These are phyloP conservation scores for Prionchulus punctatus DNA, from an alignment of 2,888 invertebrate genomes.

Conservation along the genomic window DNA sequence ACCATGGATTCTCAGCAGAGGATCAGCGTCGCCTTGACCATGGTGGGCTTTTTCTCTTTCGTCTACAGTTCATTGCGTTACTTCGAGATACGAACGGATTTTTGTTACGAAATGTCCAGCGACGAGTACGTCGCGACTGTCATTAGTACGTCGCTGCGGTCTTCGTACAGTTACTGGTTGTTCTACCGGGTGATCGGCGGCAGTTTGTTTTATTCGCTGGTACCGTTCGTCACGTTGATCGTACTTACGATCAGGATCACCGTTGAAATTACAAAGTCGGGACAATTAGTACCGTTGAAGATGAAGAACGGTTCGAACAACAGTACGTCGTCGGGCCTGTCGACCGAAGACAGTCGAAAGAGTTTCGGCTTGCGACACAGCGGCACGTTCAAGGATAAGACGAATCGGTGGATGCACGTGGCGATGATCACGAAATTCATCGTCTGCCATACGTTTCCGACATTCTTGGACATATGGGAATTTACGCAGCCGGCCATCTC, in stretches of 20 bases:
- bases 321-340: too few relatives aligned
- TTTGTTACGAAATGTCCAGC: not conserved
- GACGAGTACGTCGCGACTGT: not conserved
- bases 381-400: too few relatives aligned
- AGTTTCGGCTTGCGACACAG: too few relatives aligned
- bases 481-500: not conserved
- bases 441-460: not conserved
- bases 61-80: not conserved
- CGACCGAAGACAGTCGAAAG: too few relatives aligned
- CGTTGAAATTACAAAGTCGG: not conserved
- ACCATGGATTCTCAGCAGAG: too few relatives aligned
- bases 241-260: not conserved
- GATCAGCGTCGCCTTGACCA: not conserved
- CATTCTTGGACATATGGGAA: not conserved
- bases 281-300: too few relatives aligned
- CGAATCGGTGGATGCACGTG: slow-evolving; percentile 1
- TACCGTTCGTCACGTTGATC: not conserved
- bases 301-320: too few relatives aligned
- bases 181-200: not conserved
- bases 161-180: not conserved
- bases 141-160: not conserved
- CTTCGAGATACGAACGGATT: not conserved
- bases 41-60: not conserved
- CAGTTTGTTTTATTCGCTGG: not conserved
- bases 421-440: not conserved